A percentile compares a stretch with the other conserved stretches of the same genome.
Conservation (phyloP, 2,888 invertebrate species). For the Cheiracanthium punctorium region DNA sequence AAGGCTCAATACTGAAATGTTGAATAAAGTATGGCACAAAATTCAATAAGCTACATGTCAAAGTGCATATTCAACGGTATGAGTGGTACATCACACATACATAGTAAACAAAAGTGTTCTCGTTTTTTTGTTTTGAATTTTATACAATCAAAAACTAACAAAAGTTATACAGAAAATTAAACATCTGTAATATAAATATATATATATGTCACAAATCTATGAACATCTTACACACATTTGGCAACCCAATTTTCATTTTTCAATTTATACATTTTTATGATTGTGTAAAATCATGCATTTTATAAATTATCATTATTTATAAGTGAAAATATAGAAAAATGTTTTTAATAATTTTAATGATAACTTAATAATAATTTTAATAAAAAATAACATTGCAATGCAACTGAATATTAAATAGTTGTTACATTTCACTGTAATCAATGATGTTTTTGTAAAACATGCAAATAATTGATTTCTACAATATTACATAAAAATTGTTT, state of each 20-base stretch:
- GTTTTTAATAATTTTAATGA: too few relatives aligned
- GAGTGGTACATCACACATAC: background rate
- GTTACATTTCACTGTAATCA: too few relatives aligned
- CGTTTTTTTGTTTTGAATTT: background rate
- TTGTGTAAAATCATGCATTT: too few relatives aligned
- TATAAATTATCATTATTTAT: too few relatives aligned
- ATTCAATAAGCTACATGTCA: slow-evolving; percentile 37
- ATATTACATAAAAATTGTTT: too few relatives aligned
- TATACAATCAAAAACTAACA: slow-evolving; percentile 2
- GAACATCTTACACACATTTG: background rate
- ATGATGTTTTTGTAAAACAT: too few relatives aligned
- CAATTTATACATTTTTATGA: too few relatives aligned
- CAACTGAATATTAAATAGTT: too few relatives aligned
- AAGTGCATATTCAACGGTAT: slow-evolving; percentile 28
- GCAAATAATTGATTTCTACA: too few relatives aligned
- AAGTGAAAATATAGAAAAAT: too few relatives aligned
- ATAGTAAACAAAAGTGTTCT: background rate
- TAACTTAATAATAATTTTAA: too few relatives aligned
- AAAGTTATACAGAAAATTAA: background rate
- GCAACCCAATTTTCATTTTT: background rate
- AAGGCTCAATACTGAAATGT: slow-evolving; percentile 40
- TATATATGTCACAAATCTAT: background rate
- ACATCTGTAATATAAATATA: background rate
- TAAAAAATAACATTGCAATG: too few relatives aligned
- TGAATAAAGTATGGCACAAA: slow-evolving; percentile 45